These are phyloP conservation scores for Acropora tenuis DNA, from an alignment of 64 coral and sea anemone genomes.

Conservation along the genomic window DNA sequence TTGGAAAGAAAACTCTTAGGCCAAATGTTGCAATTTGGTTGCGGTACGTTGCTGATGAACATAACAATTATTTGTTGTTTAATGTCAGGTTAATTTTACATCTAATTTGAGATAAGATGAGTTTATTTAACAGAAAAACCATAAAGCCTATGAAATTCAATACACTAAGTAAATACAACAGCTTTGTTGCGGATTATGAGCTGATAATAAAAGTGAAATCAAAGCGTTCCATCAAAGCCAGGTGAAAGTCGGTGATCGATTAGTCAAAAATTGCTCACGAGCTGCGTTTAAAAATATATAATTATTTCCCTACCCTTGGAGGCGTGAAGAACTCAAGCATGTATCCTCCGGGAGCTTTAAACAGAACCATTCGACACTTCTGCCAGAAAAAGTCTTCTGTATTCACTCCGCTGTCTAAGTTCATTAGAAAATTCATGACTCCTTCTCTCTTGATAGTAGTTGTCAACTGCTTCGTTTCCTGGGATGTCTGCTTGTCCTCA, in stretches of 20 bases:
- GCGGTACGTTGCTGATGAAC: too few relatives aligned
- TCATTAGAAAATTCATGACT: conserved; percentile 94
- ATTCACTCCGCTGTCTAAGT: conserved; percentile 89
- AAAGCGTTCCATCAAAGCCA: background rate
- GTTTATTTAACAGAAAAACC: background rate
- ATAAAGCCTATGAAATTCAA: conserved; percentile 11
- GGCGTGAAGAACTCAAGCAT: conserved; percentile 98
- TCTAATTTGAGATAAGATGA: background rate
- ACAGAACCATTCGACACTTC: conserved; percentile 90
- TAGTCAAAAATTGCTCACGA: background rate
- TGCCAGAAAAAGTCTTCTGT: conserved; percentile 99
- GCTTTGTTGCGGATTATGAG: conserved; percentile 22
- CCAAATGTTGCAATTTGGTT: too few relatives aligned
- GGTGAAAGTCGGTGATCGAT: background rate
- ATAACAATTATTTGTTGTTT: background rate
- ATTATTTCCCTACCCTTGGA: conserved; percentile 75
- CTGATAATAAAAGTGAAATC: background rate
- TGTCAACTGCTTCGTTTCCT: conserved; percentile 55
- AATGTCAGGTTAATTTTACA: background rate
- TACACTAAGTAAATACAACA: conserved; percentile 9
- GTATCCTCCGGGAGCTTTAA: conserved; percentile 97
- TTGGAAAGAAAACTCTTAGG: too few relatives aligned
- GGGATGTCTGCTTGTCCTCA: conserved; percentile 48
- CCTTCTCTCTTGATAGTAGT: conserved; percentile 77
- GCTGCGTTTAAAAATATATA: background rate